Evolutionary conservation across 1,140 invertebrate species (phyloP).

Genomic region (Periplaneta americana): DNA sequence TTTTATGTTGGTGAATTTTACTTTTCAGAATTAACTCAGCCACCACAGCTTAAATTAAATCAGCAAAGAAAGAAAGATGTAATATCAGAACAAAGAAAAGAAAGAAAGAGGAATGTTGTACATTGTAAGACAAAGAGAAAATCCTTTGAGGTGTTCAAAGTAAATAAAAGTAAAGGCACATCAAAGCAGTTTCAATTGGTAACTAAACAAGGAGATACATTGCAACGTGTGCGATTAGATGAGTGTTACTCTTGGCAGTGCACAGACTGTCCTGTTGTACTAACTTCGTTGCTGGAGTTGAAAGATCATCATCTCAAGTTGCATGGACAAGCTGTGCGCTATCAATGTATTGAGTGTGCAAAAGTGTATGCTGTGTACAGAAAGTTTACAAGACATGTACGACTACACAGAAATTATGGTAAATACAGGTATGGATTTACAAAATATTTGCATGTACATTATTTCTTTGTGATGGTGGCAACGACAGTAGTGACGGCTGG

Average conservation of each 20-base stretch:
- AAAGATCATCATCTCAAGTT: background rate
- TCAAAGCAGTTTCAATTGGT: background rate
- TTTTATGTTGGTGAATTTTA: too few relatives aligned
- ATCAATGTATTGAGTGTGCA: slow-evolving; percentile 5
- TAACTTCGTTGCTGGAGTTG: background rate
- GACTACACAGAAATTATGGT: slow-evolving; percentile 43
- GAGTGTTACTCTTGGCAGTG: slow-evolving; percentile 9
- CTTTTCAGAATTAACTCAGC: background rate
- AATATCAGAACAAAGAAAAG: background rate
- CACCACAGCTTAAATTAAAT: background rate
- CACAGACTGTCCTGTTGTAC: slow-evolving; percentile 6
- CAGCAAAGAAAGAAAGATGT: background rate
- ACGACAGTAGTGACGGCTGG: too few relatives aligned
- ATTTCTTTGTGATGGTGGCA: too few relatives aligned
- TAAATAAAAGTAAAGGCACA: background rate
- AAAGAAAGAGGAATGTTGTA: background rate
- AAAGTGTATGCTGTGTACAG: slow-evolving; percentile 50
- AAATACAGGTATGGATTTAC: slow-evolving; percentile 37
- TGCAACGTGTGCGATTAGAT: background rate
- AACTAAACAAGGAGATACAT: background rate
- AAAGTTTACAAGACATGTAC: slow-evolving; percentile 47
- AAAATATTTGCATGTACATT: too few relatives aligned
- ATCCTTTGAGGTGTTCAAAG: background rate
- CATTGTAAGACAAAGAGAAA: background rate
- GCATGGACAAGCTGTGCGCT: background rate